Evolutionary conservation across 2,888 invertebrate genomes (phyloP).

Genomic region (Polia nebulosa): DNA sequence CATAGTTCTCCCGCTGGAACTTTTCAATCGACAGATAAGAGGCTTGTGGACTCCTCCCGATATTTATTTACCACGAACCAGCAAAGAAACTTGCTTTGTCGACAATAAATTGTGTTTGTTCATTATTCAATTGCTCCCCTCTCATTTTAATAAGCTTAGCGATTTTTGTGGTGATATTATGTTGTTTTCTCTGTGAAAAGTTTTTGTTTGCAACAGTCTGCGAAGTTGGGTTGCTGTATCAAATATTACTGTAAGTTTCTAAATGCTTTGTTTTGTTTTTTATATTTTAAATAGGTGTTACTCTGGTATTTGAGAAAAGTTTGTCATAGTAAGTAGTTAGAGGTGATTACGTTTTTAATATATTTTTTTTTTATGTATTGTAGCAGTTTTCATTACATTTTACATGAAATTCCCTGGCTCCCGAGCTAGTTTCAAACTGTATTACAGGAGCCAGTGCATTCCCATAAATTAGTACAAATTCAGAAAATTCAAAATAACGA

Average conservation of each 20-base stretch:
- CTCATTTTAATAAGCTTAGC: slow-evolving; percentile 73
- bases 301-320: not conserved
- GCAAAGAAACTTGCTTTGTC: slow-evolving; percentile 75
- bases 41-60: slow-evolving; percentile 83
- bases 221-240: slow-evolving; percentile 42
- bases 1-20: slow-evolving; percentile 81
- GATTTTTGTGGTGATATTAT: slow-evolving; percentile 68
- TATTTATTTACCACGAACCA: slow-evolving; percentile 84
- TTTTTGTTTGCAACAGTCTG: slow-evolving; percentile 53
- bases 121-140: slow-evolving; percentile 82
- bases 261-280: slow-evolving; percentile 45
- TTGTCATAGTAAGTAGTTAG: not conserved
- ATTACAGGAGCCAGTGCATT: no score
- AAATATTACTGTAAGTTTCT: slow-evolving; percentile 27
- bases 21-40: slow-evolving; percentile 88
- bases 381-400: no score
- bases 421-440: no score
- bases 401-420: no score
- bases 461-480: no score
- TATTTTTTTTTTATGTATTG: no score
- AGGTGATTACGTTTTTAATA: no score
- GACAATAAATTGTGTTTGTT: slow-evolving; percentile 80
- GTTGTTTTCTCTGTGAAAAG: slow-evolving; percentile 42
- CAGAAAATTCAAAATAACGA: no score
- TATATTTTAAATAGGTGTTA: no score